These are phyloP conservation scores for Tarsius wallacei DNA, from an alignment of 2,797 vertebrate genomes.

Conservation along the genomic window DNA sequence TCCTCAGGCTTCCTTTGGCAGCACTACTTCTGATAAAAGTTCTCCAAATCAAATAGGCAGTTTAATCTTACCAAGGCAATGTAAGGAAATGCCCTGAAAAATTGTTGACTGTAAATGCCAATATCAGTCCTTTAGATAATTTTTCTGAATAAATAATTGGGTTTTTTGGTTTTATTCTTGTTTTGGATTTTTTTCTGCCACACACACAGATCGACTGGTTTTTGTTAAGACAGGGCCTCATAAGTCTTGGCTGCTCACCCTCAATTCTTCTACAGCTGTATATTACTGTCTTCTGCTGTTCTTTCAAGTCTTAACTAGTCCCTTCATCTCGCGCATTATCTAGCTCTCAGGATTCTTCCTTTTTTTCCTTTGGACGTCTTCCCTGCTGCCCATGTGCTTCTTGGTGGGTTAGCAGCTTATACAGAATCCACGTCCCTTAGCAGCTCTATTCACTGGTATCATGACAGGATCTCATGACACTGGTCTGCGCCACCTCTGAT, in stretches of 20 bases:
- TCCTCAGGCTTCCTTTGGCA: conserved; percentile 31
- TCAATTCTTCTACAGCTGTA: conserved; percentile 35
- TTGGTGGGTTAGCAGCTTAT: neutral
- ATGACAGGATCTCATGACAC: neutral
- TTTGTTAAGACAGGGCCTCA: neutral
- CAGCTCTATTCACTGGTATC: neutral
- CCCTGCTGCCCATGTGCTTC: neutral
- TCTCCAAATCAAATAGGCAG: conserved; percentile 33
- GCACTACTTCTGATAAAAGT: conserved; percentile 50
- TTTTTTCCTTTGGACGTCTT: neutral
- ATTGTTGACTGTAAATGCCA: conserved; percentile 46
- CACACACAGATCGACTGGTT: neutral
- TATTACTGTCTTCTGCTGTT: neutral
- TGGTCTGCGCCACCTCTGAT: conserved; percentile 2
- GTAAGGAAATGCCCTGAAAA: conserved; percentile 51
- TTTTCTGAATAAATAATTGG: conserved; percentile 37
- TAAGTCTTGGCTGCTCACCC: neutral
- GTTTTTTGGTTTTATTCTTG: neutral
- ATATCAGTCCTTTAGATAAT: conserved; percentile 27
- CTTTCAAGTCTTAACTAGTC: neutral
- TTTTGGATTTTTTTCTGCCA: neutral
- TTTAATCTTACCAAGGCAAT: conserved; percentile 53
- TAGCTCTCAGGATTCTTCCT: conserved; percentile 6
- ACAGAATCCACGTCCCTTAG: neutral
- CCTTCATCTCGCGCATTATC: neutral